Evolutionary conservation across 1,140 invertebrate species (phyloP), one percentile per base, ranked within the genome.

Genomic region (Paramacrobiotus metropolitanus): DNA sequence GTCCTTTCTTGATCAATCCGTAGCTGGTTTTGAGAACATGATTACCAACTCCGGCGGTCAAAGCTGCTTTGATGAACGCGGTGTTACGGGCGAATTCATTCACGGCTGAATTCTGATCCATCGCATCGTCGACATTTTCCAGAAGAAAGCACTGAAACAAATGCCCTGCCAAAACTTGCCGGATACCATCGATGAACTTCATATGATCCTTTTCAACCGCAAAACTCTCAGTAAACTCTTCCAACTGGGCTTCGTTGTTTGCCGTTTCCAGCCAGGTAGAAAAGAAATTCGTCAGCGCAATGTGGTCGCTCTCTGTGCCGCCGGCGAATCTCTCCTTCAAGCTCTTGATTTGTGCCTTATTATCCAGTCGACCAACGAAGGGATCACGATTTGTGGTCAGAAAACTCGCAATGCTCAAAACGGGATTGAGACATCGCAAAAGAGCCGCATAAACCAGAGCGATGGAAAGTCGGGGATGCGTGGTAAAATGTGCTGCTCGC

Each of bases 401-500:
- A 28, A 66, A 15, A 9, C 70, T 64, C 3, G 65, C 61, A 59
- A 77, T 68, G 2, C 70, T 69, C 30, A 74, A 18, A 4, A 76
- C 67, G 44, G 76, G 73, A 61, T 68, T 62, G 3, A 76, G 24
- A 65, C 76, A 78, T 29, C 75, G 71, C 2, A 81, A 74, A 30
- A 79, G 70, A 2, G 71, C 65, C 0, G 77, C 71, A 65, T 76
- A 73, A 34, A 82, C 65, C 28, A 82, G 31, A 20, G 77, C 73
- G 67, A 76, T 75, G 24, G 75, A 79, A 9, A 81, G 62, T 60
- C 74, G 75, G 2, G 80, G 80, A 68, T 77, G 73, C 1, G 77
- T 67, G 2, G 74, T 65, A 60, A 82, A 74, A 0, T 67, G n/a
- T 0, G 74, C 70, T 21, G 82, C 70, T 3, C 77, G 63, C 61